Conservation (phyloP, 1,140 invertebrate genomes). For the Aphis gossypii region DNA sequence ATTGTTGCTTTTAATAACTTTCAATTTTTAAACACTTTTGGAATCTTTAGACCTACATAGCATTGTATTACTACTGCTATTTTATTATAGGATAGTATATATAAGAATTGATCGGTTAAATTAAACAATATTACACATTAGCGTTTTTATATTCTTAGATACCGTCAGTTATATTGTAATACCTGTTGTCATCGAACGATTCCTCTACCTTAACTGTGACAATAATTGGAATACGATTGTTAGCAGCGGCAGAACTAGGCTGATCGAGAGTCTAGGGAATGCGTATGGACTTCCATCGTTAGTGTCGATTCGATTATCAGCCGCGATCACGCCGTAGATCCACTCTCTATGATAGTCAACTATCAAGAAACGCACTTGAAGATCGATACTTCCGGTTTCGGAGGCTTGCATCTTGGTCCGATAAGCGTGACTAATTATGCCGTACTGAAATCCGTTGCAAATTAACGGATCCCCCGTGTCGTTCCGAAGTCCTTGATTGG, state of each 20-base stretch:
- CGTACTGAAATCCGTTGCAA: slow-evolving; percentile 25
- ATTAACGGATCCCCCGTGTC: slow-evolving; percentile 32
- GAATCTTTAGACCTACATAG: too few relatives aligned
- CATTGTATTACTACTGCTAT: too few relatives aligned
- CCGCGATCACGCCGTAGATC: neutral
- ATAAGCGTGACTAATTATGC: slow-evolving; percentile 23
- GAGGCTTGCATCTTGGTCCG: neutral
- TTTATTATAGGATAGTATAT: too few relatives aligned
- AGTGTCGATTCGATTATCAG: neutral
- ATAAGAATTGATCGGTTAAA: too few relatives aligned
- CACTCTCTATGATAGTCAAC: neutral
- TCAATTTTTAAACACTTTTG: too few relatives aligned
- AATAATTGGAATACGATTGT: neutral
- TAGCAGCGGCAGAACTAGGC: neutral
- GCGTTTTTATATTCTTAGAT: too few relatives aligned
- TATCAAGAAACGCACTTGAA: neutral
- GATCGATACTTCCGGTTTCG: neutral
- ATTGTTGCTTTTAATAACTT: too few relatives aligned
- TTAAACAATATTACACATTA: too few relatives aligned
- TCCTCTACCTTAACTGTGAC: neutral
- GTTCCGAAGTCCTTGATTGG: too few relatives aligned
- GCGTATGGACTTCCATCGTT: neutral
- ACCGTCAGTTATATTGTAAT: neutral
- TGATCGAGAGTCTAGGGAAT: neutral
- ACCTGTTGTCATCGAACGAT: neutral